A percentile compares a stretch with the other conserved stretches of the same genome.
Evolutionary conservation across 1,140 invertebrate genomes (phyloP).

Genomic region (Halictus rubicundus): DNA sequence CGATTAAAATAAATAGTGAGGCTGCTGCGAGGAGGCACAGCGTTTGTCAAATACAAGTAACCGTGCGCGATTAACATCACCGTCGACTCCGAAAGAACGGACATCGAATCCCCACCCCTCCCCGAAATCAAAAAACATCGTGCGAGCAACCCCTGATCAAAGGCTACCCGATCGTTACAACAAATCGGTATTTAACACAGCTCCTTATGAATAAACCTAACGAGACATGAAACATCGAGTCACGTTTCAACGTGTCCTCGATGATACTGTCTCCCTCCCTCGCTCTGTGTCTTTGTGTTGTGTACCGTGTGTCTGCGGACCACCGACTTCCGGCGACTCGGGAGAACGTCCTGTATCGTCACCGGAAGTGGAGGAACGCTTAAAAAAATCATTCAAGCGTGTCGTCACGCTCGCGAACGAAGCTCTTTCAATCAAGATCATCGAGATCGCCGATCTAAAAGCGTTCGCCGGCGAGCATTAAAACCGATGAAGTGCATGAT

Average conservation of each 20-base stretch:
- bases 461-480: slow-evolving; percentile 51
- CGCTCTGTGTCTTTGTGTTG: slow-evolving; percentile 13
- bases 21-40: slow-evolving; percentile 59
- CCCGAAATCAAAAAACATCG: neutral
- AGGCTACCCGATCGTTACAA: neutral
- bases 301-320: slow-evolving; percentile 25
- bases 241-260: slow-evolving; percentile 22
- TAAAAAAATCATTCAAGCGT: slow-evolving; percentile 29
- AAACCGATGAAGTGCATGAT: slow-evolving; percentile 54
- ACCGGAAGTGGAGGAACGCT: neutral
- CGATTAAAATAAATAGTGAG: slow-evolving; percentile 60
- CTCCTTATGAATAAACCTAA: slow-evolving; percentile 41
- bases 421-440: neutral
- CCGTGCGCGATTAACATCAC: neutral
- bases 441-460: neutral
- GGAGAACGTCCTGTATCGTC: neutral
- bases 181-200: slow-evolving; percentile 20
- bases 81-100: neutral
- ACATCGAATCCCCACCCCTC: neutral
- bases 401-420: slow-evolving; percentile 11
- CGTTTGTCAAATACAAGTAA: slow-evolving; percentile 54
- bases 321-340: slow-evolving; percentile 13
- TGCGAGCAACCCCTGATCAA: neutral
- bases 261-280: neutral
- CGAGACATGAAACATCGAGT: slow-evolving; percentile 15